A percentile compares a stretch with the other conserved stretches of the same genome.
Evolutionary conservation across 2,113 vertebrate genomes (phyloP).

Genomic region (Hippopotamus amphibius): DNA sequence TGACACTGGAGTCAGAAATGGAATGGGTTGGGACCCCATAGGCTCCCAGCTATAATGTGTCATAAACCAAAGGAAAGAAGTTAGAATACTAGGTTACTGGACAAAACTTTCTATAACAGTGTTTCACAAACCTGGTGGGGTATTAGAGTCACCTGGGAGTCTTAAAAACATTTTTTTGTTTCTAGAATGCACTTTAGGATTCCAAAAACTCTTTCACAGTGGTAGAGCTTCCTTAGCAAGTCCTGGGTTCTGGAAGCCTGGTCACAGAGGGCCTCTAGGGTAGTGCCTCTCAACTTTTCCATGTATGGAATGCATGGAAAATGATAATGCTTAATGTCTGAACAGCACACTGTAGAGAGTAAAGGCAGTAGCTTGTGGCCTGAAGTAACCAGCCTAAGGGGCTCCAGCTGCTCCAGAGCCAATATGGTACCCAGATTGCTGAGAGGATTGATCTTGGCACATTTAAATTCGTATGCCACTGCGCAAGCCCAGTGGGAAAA

Average conservation of each 20-base stretch:
- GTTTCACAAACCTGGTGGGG: background rate
- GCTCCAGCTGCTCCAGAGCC: background rate
- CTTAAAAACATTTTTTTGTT: background rate
- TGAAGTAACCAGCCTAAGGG: background rate
- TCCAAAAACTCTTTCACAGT: background rate
- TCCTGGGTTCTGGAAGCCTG: background rate
- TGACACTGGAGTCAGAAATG: background rate
- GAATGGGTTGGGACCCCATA: background rate
- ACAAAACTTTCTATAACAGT: background rate
- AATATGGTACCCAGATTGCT: background rate
- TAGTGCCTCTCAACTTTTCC: background rate
- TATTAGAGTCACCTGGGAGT: background rate
- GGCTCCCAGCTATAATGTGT: background rate
- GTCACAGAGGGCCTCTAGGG: background rate
- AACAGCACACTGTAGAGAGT: background rate
- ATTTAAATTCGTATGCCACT: background rate
- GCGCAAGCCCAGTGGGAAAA: background rate
- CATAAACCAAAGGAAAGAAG: background rate
- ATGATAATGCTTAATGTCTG: background rate
- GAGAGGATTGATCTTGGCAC: background rate
- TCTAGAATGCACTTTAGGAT: background rate
- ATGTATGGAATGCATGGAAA: background rate
- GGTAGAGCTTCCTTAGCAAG: background rate
- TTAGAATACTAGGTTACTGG: background rate
- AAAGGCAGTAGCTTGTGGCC: background rate